These are phyloP conservation scores for Druon quercuslanigerum DNA, from an alignment of 1,140 invertebrate genomes.

Conservation along the genomic window DNA sequence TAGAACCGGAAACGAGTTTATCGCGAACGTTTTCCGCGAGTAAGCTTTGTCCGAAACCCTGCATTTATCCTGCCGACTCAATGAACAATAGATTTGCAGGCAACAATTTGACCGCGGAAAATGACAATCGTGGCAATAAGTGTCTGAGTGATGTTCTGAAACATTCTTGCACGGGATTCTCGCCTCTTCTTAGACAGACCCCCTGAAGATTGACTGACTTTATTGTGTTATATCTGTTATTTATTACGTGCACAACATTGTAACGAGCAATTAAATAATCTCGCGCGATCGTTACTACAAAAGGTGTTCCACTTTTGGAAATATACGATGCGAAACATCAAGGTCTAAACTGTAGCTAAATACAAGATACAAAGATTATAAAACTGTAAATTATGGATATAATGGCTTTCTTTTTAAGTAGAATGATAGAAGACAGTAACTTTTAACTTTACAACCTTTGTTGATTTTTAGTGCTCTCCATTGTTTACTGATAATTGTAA, in stretches of 20 bases:
- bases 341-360: constrained; percentile 30
- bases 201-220: constrained; percentile 42
- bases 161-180: constrained; percentile 42
- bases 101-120: constrained; percentile 47
- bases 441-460: neutral
- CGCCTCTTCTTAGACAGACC: constrained; percentile 49
- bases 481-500: neutral
- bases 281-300: constrained; percentile 12
- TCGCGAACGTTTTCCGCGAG: constrained; percentile 34
- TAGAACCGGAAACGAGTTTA: constrained; percentile 31
- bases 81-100: constrained; percentile 52
- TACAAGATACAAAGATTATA: constrained; percentile 22
- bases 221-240: constrained; percentile 22
- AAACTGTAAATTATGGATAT: constrained; percentile 7
- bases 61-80: constrained; percentile 49
- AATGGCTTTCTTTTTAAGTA: constrained; percentile 25
- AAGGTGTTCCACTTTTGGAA: constrained; percentile 22
- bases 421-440: neutral
- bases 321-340: constrained; percentile 15
- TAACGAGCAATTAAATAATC: constrained; percentile 14
- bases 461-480: neutral
- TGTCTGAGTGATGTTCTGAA: constrained; percentile 42
- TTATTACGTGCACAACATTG: constrained; percentile 30
- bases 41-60: constrained; percentile 49
- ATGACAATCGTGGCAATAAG: constrained; percentile 46